phyloP scores from a whole-genome alignment of 2,888 invertebrate species.

The Mesoligia furuncula region DNA sequence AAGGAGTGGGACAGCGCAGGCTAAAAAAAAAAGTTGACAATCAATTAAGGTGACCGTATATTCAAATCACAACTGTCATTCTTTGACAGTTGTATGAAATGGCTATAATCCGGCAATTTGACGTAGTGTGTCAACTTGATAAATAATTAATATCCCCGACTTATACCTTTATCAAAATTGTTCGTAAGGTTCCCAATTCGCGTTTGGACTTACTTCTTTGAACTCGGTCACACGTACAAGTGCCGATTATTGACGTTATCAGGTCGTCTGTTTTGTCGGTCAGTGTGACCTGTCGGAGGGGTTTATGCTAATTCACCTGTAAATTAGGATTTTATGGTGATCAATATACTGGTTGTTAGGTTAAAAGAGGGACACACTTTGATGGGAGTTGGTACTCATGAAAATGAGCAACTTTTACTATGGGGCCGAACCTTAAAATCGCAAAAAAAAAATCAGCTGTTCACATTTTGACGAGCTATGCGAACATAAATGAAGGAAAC shows the following conservation, averaged over 20 bases:
- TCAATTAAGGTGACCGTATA: background rate
- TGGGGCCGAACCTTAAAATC: too few relatives aligned
- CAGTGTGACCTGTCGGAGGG: background rate
- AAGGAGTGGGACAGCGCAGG: too few relatives aligned
- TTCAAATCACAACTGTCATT: background rate
- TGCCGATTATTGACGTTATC: slow-evolving; percentile 2
- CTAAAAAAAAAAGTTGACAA: too few relatives aligned
- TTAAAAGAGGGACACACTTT: too few relatives aligned
- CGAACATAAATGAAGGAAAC: too few relatives aligned
- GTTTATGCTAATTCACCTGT: slow-evolving; percentile 9
- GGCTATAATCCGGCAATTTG: background rate
- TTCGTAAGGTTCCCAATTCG: background rate
- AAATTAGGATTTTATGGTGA: background rate
- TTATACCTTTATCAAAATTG: background rate
- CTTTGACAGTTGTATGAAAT: background rate
- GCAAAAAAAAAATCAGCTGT: too few relatives aligned
- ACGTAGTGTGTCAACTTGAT: background rate
- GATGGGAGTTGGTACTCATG: too few relatives aligned
- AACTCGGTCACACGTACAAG: background rate
- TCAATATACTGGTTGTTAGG: too few relatives aligned
- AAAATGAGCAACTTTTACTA: too few relatives aligned
- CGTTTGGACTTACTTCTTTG: slow-evolving; percentile 12
- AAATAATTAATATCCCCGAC: too few relatives aligned
- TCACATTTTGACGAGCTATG: too few relatives aligned
- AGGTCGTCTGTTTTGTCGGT: background rate